Conservation (phyloP, 1,140 invertebrate species). For the Oedothorax gibbosus region DNA sequence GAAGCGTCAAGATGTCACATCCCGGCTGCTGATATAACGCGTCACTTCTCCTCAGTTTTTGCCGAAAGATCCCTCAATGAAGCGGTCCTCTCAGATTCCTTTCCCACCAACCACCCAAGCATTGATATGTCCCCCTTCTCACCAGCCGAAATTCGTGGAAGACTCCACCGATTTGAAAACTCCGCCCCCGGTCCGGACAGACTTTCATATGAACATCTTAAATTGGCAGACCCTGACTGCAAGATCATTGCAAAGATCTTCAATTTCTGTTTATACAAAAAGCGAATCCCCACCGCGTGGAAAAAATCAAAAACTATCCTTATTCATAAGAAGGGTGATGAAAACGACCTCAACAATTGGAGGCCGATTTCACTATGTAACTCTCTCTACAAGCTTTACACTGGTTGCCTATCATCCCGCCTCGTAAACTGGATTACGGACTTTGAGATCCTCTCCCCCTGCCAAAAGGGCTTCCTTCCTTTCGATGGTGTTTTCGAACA, state of each 20-base stretch:
- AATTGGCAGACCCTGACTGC: conserved; percentile 23
- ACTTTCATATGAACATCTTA: conserved; percentile 58
- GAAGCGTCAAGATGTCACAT: background rate
- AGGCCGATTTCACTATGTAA: background rate
- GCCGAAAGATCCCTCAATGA: background rate
- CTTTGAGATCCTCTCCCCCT: conserved; percentile 41
- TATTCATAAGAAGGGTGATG: background rate
- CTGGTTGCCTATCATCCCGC: conserved; percentile 31
- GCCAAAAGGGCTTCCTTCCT: conserved; percentile 65
- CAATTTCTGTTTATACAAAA: conserved; percentile 48
- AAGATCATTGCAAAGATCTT: conserved; percentile 50
- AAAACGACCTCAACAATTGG: background rate
- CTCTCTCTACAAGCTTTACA: conserved; percentile 11
- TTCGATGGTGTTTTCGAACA: conserved; percentile 67
- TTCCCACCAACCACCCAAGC: background rate
- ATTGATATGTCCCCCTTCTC: background rate
- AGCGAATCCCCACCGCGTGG: conserved; percentile 59
- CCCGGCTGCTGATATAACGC: background rate
- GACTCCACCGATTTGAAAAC: conserved; percentile 61
- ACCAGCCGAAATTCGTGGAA: background rate
- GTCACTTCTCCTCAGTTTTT: background rate
- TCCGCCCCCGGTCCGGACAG: conserved; percentile 64
- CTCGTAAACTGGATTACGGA: conserved; percentile 19
- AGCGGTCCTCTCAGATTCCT: background rate
- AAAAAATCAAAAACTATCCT: conserved; percentile 64